A percentile compares a stretch with the other conserved stretches of the same genome.
These are phyloP conservation scores for Asteroscopus sphinx DNA, from an alignment of 2,888 invertebrate species.

Conservation along the genomic window DNA sequence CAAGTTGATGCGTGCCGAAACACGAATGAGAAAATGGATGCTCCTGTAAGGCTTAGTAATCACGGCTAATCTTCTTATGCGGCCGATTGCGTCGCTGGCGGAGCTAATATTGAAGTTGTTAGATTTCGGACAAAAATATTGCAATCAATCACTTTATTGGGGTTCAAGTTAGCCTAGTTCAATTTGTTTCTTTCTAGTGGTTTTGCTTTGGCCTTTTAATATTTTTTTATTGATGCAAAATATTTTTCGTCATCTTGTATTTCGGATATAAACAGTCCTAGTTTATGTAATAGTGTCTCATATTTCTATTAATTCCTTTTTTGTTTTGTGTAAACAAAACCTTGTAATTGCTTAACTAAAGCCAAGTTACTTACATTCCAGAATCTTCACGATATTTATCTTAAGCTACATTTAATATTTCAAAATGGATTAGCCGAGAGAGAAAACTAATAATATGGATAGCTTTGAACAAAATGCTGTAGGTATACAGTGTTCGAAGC, in stretches of 20 bases:
- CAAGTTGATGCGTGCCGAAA: conserved; percentile 84
- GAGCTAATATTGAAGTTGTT: conserved; percentile 38
- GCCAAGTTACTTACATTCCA: conserved; percentile 13
- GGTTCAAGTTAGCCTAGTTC: neutral
- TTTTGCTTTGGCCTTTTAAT: no score
- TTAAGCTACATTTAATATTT: conserved; percentile 19
- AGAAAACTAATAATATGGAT: conserved; percentile 14
- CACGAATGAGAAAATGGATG: conserved; percentile 77
- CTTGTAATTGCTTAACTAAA: conserved; percentile 14
- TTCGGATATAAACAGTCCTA: no score
- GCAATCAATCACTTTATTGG: conserved; percentile 1
- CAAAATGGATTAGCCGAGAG: conserved; percentile 14
- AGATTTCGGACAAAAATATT: conserved; percentile 11
- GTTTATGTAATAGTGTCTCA: no score
- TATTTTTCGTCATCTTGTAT: no score
- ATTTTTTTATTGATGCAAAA: no score
- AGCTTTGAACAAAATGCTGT: conserved; percentile 7
- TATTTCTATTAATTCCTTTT: no score
- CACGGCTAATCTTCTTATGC: conserved; percentile 70
- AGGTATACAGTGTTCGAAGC: conserved; percentile 12
- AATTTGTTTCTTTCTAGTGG: no score
- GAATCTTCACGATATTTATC: conserved; percentile 14
- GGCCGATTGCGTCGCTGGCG: conserved; percentile 57
- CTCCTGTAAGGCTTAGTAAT: conserved; percentile 71
- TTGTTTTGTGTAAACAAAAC: neutral